Evolutionary conservation across 2,797 vertebrate genomes (phyloP).

Genomic region (Leptatherina wallacei): DNA sequence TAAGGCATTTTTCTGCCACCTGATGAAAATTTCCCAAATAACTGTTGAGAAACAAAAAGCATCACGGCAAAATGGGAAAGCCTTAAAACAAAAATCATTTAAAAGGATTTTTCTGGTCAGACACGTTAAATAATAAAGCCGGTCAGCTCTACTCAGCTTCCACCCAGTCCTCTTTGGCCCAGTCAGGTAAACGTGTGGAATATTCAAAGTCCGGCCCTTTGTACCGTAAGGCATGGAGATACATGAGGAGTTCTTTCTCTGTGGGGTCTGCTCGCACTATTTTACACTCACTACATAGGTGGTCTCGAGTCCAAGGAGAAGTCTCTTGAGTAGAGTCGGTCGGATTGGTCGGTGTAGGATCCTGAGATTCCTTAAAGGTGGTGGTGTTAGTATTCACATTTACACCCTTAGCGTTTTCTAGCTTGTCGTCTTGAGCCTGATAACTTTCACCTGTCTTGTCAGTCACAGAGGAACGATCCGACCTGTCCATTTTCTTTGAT

Average conservation of each 20-base stretch:
- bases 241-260: conserved; percentile 94
- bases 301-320: conserved; percentile 73
- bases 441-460: conserved; percentile 6
- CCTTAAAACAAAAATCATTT: conserved; percentile 9
- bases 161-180: conserved; percentile 93
- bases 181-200: conserved; percentile 87
- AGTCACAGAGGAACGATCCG: background rate
- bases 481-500: background rate
- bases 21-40: background rate
- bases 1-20: background rate
- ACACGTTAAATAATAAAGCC: background rate
- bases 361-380: conserved; percentile 1
- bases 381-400: background rate
- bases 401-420: background rate
- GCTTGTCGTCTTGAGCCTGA: conserved; percentile 16
- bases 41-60: background rate
- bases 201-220: conserved; percentile 96
- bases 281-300: conserved; percentile 91
- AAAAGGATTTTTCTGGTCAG: background rate
- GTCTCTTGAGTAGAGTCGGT: conserved; percentile 1
- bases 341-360: background rate
- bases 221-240: conserved; percentile 93
- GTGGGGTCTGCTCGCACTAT: conserved; percentile 87
- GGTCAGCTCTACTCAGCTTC: conserved; percentile 62
- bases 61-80: conserved; percentile 7